These are phyloP conservation scores for Peromyscus eremicus DNA, from an alignment of 2,797 vertebrate species.

Conservation along the genomic window DNA sequence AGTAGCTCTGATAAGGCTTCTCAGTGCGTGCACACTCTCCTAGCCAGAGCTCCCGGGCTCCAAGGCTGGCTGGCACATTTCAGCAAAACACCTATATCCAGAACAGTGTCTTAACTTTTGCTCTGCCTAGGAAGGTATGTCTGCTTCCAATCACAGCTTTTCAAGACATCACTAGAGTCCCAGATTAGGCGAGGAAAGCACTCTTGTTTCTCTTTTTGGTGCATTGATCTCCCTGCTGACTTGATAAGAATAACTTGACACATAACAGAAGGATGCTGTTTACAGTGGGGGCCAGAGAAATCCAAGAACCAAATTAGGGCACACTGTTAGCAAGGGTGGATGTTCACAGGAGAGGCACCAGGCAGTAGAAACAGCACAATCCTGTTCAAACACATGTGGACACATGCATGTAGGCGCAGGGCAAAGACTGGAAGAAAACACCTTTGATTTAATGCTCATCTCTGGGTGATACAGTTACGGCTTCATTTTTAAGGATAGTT, in stretches of 20 bases:
- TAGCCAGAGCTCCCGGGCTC: background rate
- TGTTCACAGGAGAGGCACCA: background rate
- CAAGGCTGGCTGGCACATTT: background rate
- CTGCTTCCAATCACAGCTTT: conserved; percentile 10
- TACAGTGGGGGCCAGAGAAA: background rate
- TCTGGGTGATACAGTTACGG: background rate
- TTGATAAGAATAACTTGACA: background rate
- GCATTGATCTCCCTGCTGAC: background rate
- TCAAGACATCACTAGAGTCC: background rate
- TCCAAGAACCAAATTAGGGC: conserved; percentile 20
- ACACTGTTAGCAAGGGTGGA: conserved; percentile 21
- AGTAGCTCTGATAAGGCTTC: background rate
- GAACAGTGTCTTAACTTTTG: background rate
- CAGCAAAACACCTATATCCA: background rate
- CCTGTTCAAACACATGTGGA: background rate
- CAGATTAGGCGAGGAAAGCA: background rate
- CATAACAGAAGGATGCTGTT: background rate
- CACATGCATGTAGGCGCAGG: background rate
- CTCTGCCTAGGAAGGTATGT: background rate
- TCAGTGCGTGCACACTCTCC: background rate
- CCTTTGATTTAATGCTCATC: background rate
- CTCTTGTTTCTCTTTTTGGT: background rate
- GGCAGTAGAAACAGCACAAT: background rate
- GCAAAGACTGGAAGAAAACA: background rate
- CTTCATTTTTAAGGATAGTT: background rate